Base-by-base conservation (phyloP, 2,888 invertebrate species). In the Nemotelus pantherinus region DNA sequence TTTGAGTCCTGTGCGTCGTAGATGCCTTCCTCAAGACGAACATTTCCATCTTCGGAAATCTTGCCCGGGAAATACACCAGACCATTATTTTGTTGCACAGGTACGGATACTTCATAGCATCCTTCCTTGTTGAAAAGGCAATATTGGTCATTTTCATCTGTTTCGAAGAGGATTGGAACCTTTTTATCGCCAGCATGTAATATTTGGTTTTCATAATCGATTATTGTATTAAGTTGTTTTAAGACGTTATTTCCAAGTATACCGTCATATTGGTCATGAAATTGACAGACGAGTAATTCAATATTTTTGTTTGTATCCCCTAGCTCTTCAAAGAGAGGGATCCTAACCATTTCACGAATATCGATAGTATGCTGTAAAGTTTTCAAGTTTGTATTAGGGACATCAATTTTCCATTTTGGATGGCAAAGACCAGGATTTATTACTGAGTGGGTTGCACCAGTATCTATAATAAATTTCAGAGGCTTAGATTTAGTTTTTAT, bases 231-330 rank as follows among this genome's bases (percentile, higher is more conserved):
- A 25, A 76, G 41, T 53, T 64, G 65, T 39, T 50, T 76, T 47
- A 76, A 64, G 10, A 76, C 65, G 45, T 76, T 76, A 41, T 77
- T 77, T 4, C 58, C 71, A n/a, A 71, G 71, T 39, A 77, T 45
- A 3, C 63, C 77, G 41, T 77, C 77, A 50, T 63, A 77, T 4
- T 48, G 60, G 6, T 77, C 53, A 39, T 77, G 53, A 45, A 77
- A 75, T 25, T 63, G 75, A 10, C 45, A 47, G n/a, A 76, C 65
- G 43, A 4, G 65, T 43, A 76, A 53, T 41, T 65, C 60, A 43
- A 76, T 67, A 55, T n/a, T 57, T 2, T 57, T 6, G 39, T 47
- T 5, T 25, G 67, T n/a, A 45, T 67, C 55, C 50, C 65, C 76
- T 44, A 76, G 53, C 53, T 76, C 76, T 76, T 60, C 4, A 53